Base-by-base conservation (phyloP, 1,140 invertebrate species). In the Caenorhabditis tropicalis region DNA sequence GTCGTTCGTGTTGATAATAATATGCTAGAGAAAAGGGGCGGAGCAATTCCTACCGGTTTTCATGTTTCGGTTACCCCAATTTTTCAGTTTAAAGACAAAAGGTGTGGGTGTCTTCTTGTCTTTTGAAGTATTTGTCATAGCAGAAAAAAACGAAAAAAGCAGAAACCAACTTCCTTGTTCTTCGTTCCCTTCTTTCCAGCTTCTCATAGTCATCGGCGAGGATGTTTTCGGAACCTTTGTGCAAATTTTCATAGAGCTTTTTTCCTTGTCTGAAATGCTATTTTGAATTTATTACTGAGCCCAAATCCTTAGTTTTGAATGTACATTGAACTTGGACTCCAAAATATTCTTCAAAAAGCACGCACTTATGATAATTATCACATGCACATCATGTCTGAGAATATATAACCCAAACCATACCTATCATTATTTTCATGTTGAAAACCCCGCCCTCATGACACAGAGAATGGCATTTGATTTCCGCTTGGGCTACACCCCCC, bases 181-280 rank as follows among this genome's bases (percentile, higher is more conserved):
- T 58, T 24, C 53, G 24, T 31, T 36, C 58, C 21, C 24, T 56
- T 56, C 21, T 56, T 56, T 24, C 21, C 53, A 56, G 10, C 53
- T 27, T 56, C 53, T n/a, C 21, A 27, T 24, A 27, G 53, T 56
- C 39, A 43, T 43, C 39, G 39, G 39, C 12, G 53, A 51, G 16
- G 49, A 51, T 56, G 53, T 56, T 56, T 56, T 56, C 53, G 53
- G 53, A 56, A 56, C 53, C 53, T 56, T 56, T 56, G 53, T 56
- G 53, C 53, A 56, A 56, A 56, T 29, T 56, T 56, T 56, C 53
- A 56, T 56, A 9, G 24, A 56, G 53, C 53, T 27, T 9, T 56
- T 12, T 27, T 24, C 29, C 24, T 56, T 19, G 15, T 51, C n/a
- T 51, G 49, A 16, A n/a, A n/a, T n/a, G n/a, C 39, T 6, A 43